These are phyloP conservation scores for Polydrusus pterygomalis DNA, from an alignment of 2,888 invertebrate genomes.

Conservation along the genomic window DNA sequence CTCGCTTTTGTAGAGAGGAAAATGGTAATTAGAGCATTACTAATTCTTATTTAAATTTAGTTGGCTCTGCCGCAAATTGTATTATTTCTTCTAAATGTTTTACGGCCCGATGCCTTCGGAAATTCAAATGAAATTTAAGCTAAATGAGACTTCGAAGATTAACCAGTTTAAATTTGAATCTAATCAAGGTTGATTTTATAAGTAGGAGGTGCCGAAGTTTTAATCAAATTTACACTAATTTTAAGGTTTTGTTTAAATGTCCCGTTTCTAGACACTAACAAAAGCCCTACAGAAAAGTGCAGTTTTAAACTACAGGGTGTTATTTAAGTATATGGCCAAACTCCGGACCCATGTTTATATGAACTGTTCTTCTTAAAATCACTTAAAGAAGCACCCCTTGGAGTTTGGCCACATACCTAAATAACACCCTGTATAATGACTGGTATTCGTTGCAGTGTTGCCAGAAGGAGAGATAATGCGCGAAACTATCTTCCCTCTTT, in stretches of 20 bases:
- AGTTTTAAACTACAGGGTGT: too few species aligned
- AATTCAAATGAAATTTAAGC: constrained; percentile 52
- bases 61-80: constrained; percentile 53
- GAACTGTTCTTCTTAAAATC: too few species aligned
- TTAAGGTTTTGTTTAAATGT: constrained; percentile 21
- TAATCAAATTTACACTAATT: constrained; percentile 42
- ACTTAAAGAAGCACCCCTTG: too few species aligned
- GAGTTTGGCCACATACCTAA: too few species aligned
- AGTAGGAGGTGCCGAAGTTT: constrained; percentile 26
- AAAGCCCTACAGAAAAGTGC: not conserved
- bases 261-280: not conserved
- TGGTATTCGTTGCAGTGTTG: too few species aligned
- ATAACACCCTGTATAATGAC: too few species aligned
- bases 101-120: constrained; percentile 50
- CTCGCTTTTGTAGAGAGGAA: constrained; percentile 41
- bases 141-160: constrained; percentile 50
- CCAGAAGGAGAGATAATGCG: too few species aligned
- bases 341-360: too few species aligned
- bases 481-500: too few species aligned
- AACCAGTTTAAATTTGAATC: constrained; percentile 52
- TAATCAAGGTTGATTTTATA: constrained; percentile 45
- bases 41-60: constrained; percentile 57
- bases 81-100: constrained; percentile 54
- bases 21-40: constrained; percentile 53
- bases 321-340: too few species aligned